Conservation (phyloP, 2,113 vertebrate species). For the Caloenas nicobarica region DNA sequence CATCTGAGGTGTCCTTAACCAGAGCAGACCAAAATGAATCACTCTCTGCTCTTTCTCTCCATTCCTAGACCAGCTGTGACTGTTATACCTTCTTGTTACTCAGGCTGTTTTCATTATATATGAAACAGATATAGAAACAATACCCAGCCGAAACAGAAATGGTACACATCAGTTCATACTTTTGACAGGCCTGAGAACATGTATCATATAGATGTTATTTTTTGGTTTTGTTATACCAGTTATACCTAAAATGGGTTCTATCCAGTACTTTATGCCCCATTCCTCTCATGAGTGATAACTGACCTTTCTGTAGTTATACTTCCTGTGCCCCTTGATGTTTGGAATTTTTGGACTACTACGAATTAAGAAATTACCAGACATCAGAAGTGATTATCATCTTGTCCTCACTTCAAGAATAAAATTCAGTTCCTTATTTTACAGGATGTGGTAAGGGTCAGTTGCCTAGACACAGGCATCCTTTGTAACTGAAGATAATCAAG, state of each 20-base stretch:
- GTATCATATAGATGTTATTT: background rate
- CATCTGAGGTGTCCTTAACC: background rate
- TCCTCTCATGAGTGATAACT: background rate
- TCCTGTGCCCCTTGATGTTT: background rate
- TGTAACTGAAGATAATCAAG: background rate
- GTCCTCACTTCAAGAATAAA: background rate
- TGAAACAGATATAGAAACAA: background rate
- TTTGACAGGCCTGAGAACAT: background rate
- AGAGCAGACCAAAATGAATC: background rate
- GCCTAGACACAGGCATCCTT: background rate
- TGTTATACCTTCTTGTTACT: background rate
- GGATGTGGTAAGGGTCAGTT: background rate
- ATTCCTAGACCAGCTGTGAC: background rate
- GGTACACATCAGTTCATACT: background rate
- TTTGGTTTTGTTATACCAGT: background rate
- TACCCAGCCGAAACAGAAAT: background rate
- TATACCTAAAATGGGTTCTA: background rate
- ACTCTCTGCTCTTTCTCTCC: background rate
- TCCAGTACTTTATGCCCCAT: background rate
- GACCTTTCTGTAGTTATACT: background rate
- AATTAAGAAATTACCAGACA: background rate
- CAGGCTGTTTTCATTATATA: background rate
- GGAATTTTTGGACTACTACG: background rate
- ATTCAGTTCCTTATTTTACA: background rate
- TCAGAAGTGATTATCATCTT: background rate